These are phyloP conservation scores for Cottus gobio DNA, from an alignment of 2,113 vertebrate species.

Conservation along the genomic window DNA sequence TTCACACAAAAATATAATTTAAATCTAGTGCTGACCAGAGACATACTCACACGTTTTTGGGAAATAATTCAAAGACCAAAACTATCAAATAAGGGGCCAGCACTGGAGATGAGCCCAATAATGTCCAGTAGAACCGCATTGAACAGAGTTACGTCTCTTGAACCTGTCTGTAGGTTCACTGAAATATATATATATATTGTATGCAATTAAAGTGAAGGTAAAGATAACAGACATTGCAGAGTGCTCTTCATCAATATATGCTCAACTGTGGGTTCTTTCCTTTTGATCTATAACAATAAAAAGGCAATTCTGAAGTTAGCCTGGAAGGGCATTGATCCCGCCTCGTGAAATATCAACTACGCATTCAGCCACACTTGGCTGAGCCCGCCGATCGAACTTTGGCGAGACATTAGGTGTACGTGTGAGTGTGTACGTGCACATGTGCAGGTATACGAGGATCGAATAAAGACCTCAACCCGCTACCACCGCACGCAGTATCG, in stretches of 20 bases:
- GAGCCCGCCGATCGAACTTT: conserved; percentile 50
- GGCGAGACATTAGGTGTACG: conserved; percentile 6
- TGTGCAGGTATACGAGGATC: neutral
- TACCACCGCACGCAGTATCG: conserved; percentile 20
- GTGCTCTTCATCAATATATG: conserved; percentile 44
- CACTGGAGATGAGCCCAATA: neutral
- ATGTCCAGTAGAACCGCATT: too few species aligned
- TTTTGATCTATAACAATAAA: conserved; percentile 67
- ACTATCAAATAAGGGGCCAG: too few species aligned
- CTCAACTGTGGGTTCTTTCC: conserved; percentile 32
- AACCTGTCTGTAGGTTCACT: neutral
- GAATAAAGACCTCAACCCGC: neutral
- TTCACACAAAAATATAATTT: neutral
- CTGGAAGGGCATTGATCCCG: conserved; percentile 55
- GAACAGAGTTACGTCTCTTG: neutral
- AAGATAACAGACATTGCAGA: conserved; percentile 14
- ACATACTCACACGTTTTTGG: neutral
- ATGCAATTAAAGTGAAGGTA: conserved; percentile 16
- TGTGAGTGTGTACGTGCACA: conserved; percentile 12
- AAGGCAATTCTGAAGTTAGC: conserved; percentile 62
- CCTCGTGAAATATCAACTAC: conserved; percentile 66
- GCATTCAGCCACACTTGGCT: conserved; percentile 51
- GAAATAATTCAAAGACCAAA: neutral
- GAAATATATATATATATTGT: neutral
- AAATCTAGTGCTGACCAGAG: neutral